Conservation (phyloP, 2,797 vertebrate genomes). For the Tauraco hartlaubi region DNA sequence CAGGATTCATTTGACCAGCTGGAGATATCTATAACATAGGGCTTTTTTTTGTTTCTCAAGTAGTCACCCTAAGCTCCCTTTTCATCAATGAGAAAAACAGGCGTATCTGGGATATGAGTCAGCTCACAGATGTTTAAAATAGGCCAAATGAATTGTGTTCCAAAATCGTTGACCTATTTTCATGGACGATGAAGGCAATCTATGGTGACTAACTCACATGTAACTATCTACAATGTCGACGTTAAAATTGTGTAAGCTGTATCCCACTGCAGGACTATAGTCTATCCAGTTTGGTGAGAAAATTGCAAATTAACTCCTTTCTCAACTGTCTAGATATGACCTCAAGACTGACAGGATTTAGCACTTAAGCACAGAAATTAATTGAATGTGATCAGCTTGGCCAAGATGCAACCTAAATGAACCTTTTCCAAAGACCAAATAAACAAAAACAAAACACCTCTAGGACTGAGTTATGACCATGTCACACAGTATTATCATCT, state of each 20-base stretch:
- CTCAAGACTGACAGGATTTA: not conserved
- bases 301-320: not conserved
- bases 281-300: not conserved
- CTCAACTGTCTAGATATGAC: not conserved
- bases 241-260: not conserved
- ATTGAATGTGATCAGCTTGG: fast-evolving
- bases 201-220: not conserved
- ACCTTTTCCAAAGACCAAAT: not conserved
- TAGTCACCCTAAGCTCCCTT: not conserved
- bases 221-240: not conserved
- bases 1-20: not conserved
- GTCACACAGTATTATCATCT: not conserved
- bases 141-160: not conserved
- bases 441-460: not conserved
- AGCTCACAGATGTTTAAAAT: not conserved
- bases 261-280: not conserved
- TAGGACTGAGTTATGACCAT: not conserved
- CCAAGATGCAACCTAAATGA: not conserved
- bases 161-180: constrained; percentile 3
- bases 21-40: not conserved
- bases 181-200: fast-evolving
- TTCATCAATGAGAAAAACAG: not conserved
- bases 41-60: not conserved
- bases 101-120: not conserved
- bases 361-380: not conserved